These are phyloP conservation scores for Bombyx mandarina DNA, from an alignment of 1,140 invertebrate species.

Conservation along the genomic window DNA sequence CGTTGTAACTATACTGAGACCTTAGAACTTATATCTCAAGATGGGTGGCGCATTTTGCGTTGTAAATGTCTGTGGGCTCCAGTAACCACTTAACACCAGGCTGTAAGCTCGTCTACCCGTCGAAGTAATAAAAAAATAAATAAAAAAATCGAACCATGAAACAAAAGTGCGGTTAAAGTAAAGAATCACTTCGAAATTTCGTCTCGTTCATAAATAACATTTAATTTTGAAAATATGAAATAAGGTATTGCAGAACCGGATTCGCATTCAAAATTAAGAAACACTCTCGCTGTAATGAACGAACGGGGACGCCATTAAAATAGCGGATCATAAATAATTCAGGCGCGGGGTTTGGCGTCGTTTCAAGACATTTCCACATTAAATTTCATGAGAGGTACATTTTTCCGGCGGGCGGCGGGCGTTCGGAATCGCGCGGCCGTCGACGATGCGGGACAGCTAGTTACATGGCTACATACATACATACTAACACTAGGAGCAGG, in stretches of 20 bases:
- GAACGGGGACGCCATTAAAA: slow-evolving; percentile 62
- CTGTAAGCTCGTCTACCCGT: no score
- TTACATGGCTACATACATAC: slow-evolving; percentile 3
- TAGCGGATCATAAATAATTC: slow-evolving; percentile 67
- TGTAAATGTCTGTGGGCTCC: no score
- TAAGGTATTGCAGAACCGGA: slow-evolving; percentile 16
- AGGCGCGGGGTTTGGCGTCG: slow-evolving; percentile 60
- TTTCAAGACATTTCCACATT: slow-evolving; percentile 69
- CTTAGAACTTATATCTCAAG: no score
- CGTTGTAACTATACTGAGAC: no score
- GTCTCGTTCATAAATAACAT: background rate
- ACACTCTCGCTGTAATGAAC: slow-evolving; percentile 61
- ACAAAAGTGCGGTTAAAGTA: no score
- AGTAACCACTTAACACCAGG: no score
- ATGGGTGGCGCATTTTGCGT: no score
- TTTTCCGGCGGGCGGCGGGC: slow-evolving; percentile 47
- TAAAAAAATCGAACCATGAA: no score
- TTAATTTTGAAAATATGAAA: slow-evolving; percentile 14
- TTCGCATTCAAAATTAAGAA: slow-evolving; percentile 61
- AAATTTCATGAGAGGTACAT: slow-evolving; percentile 69
- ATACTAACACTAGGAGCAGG: no score
- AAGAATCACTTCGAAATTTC: no score
- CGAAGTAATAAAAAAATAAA: no score
- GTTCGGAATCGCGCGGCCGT: slow-evolving; percentile 24
- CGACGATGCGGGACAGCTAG: slow-evolving; percentile 9